Evolutionary conservation across 2,113 vertebrate species (phyloP).

Genomic region (Gavia stellata): DNA sequence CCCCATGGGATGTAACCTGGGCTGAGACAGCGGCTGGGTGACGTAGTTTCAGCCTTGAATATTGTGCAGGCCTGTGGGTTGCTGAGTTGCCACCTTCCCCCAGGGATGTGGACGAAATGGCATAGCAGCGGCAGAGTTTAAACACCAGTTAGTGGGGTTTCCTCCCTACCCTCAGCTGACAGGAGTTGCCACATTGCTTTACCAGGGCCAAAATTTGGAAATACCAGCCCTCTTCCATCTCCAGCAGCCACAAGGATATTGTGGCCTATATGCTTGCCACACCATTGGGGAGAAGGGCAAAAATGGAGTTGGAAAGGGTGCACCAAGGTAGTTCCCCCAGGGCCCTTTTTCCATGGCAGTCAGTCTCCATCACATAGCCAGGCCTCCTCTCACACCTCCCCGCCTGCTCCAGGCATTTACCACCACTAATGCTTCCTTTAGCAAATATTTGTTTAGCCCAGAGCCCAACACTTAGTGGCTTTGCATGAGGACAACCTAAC

Average conservation of each 20-base stretch:
- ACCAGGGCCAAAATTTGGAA: neutral
- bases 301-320: neutral
- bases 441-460: neutral
- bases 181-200: neutral
- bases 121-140: neutral
- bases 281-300: neutral
- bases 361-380: neutral
- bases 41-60: neutral
- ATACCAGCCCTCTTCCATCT: neutral
- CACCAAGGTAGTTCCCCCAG: accelerated
- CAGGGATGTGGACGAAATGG: neutral
- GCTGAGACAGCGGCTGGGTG: neutral
- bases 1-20: neutral
- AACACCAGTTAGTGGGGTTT: neutral
- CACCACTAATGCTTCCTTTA: neutral
- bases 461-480: neutral
- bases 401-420: neutral
- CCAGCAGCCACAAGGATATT: neutral
- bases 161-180: neutral
- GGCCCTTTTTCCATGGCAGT: neutral
- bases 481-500: neutral
- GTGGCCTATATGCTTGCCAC: neutral
- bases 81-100: neutral
- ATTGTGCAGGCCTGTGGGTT: neutral
- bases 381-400: accelerated